Percentiles rank a stretch among this genome's conserved stretches.
Conservation (phyloP, 2,797 vertebrate species). For the Hapalemur alaotrensis region DNA sequence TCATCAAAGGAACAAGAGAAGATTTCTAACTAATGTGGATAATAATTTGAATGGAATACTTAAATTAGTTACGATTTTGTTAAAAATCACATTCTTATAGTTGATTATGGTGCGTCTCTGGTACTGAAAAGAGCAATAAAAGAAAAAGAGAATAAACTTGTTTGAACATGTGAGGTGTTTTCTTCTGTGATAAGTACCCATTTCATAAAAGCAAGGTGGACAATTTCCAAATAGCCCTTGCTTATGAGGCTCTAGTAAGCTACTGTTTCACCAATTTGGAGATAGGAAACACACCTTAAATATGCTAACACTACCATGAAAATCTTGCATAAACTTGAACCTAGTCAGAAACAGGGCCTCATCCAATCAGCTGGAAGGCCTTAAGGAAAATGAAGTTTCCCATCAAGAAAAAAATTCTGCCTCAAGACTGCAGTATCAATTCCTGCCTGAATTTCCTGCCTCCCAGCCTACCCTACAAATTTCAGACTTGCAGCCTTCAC, state of each 20-base stretch:
- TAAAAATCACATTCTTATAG: not conserved
- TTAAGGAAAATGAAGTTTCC: not conserved
- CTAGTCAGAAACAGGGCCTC: not conserved
- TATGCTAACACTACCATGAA: not conserved
- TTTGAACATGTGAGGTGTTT: not conserved
- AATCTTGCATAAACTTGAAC: not conserved
- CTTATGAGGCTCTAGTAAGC: not conserved
- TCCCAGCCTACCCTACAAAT: not conserved
- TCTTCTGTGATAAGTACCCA: not conserved
- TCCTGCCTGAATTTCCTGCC: not conserved
- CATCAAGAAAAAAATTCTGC: conserved; percentile 1
- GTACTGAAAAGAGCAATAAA: not conserved
- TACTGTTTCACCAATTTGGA: not conserved
- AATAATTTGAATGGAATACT: not conserved
- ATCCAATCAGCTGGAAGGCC: not conserved
- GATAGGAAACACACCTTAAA: not conserved
- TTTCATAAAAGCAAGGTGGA: not conserved
- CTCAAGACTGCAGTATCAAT: not conserved
- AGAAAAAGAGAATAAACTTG: not conserved
- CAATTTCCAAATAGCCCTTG: conserved; percentile 1
- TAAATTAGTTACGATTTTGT: not conserved
- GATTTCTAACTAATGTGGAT: not conserved
- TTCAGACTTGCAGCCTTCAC: not conserved
- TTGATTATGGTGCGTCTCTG: not conserved
- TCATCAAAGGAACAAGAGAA: not conserved